Base-by-base conservation (phyloP, 2,113 vertebrate species). In the Phaethon lepturus region DNA sequence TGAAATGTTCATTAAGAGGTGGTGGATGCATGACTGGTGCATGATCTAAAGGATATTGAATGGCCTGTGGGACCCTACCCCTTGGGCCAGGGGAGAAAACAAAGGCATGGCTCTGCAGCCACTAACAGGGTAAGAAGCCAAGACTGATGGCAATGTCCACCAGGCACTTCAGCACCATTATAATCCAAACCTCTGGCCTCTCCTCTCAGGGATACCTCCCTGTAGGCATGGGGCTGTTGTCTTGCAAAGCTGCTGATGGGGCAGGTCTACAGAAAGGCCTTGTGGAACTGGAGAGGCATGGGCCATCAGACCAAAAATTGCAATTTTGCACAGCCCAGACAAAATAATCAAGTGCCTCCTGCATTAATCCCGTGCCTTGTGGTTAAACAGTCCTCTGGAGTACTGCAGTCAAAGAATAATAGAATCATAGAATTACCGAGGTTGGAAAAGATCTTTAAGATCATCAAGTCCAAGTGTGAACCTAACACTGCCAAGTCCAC, bases 11-110 rank as follows among this genome's bases (percentile, higher is more conserved):
- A 50, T 75, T 77, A 73, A 12, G 67, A 38, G 52, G 17, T 8
- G 13, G 62, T 19, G 33, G 74, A 92, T 47, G 62, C 23, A 11
- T 5, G 22, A 63, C 20, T 3, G 23, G 55, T 28, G 59, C 7
- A 25, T 25, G 12, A 18, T n/a, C 45, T n/a, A 5, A 20, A 18
- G 11, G 29, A 20, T 11, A 17, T 2, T 33, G 66, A 66, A 31
- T 0, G 2, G 23, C 33, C 26, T 1, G 2, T 5, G 31, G 19
- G 17, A 42, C 23, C 29, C 22, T 47, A 10, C 4, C 3, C 18
- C 44, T n/a, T 64, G 35, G 38, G 8, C 13, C 14, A 23, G 33
- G 47, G 42, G 8, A 64, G 31, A 10, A 60, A 66, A 33, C 22
- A 71, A 45, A 60, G 47, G 6, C 19, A 66, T 13, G 31, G 40